A percentile compares a stretch with the other conserved stretches of the same genome.
Conservation (phyloP, 2,797 vertebrate species). For the Notolabrus celidotus region DNA sequence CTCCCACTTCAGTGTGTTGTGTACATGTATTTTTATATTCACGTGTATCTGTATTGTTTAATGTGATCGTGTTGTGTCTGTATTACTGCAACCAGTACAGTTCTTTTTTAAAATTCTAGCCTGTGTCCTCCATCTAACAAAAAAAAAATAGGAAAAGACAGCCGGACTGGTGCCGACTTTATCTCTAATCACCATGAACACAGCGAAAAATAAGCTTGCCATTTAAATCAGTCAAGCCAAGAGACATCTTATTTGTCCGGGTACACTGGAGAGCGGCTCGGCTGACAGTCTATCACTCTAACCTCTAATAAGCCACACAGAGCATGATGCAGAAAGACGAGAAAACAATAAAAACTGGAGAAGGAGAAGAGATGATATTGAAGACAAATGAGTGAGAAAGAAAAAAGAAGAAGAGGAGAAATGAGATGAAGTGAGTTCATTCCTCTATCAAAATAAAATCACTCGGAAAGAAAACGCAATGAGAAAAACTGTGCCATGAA, state of each 20-base stretch:
- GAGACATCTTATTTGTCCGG: slow-evolving; percentile 30
- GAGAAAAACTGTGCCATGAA: slow-evolving; percentile 9
- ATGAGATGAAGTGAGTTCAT: slow-evolving; percentile 16
- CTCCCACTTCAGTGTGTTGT: background rate
- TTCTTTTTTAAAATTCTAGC: slow-evolving; percentile 6
- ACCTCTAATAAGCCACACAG: slow-evolving; percentile 37
- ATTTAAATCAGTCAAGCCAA: slow-evolving; percentile 47
- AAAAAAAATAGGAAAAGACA: background rate
- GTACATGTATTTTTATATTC: background rate
- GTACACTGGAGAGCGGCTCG: slow-evolving; percentile 28
- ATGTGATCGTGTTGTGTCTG: background rate
- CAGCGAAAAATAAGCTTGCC: slow-evolving; percentile 29
- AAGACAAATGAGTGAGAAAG: slow-evolving; percentile 1
- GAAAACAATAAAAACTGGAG: slow-evolving; percentile 8
- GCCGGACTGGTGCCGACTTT: background rate
- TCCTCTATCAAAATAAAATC: slow-evolving; percentile 21
- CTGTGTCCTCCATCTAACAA: background rate
- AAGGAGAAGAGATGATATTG: slow-evolving; percentile 1
- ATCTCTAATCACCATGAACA: slow-evolving; percentile 49
- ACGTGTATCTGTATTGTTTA: background rate
- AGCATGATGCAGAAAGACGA: slow-evolving; percentile 20
- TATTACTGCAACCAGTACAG: background rate
- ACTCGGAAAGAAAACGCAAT: slow-evolving; percentile 6
- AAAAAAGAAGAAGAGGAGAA: slow-evolving; percentile 10
- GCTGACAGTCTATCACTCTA: slow-evolving; percentile 32